Percentiles rank a stretch among this genome's conserved stretches.
phyloP scores from a whole-genome alignment of 2,797 vertebrate genomes.

The Acanthurus leucopareius region DNA sequence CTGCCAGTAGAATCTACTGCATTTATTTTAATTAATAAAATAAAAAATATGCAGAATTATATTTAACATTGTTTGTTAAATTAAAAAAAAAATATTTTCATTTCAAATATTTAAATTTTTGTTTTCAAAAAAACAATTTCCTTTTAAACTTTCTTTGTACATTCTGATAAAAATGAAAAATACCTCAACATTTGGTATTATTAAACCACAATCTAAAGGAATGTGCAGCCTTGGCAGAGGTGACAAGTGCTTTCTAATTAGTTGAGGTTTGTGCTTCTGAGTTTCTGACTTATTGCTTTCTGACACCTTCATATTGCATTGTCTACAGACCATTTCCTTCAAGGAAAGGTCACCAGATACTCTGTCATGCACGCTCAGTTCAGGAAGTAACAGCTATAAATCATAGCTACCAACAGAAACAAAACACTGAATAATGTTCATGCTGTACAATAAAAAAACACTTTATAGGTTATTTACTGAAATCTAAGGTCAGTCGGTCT shows the following conservation, averaged over 20 bases:
- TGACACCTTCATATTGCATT: constrained; percentile 68
- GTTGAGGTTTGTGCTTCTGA: constrained; percentile 55
- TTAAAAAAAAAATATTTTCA: too few species aligned
- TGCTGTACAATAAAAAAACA: constrained; percentile 31
- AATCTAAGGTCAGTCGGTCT: constrained; percentile 28
- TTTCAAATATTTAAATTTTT: too few species aligned
- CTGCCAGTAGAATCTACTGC: background rate
- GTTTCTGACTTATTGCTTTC: constrained; percentile 66
- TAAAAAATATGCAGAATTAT: background rate
- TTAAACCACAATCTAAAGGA: constrained; percentile 42
- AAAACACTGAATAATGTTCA: constrained; percentile 49
- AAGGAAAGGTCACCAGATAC: constrained; percentile 69
- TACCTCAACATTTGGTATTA: constrained; percentile 38
- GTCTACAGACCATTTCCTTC: constrained; percentile 64
- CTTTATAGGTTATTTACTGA: constrained; percentile 25
- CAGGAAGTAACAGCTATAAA: constrained; percentile 65
- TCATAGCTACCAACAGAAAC: constrained; percentile 52
- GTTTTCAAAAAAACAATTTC: too few species aligned
- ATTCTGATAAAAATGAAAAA: constrained; percentile 43
- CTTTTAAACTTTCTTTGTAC: background rate
- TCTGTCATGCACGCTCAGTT: constrained; percentile 52
- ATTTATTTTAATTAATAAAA: background rate
- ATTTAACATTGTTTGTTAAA: too few species aligned
- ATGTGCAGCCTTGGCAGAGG: constrained; percentile 36
- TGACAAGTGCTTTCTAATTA: constrained; percentile 68